These are phyloP conservation scores for Poecile atricapillus DNA, from an alignment of 2,113 vertebrate genomes.

Conservation along the genomic window DNA sequence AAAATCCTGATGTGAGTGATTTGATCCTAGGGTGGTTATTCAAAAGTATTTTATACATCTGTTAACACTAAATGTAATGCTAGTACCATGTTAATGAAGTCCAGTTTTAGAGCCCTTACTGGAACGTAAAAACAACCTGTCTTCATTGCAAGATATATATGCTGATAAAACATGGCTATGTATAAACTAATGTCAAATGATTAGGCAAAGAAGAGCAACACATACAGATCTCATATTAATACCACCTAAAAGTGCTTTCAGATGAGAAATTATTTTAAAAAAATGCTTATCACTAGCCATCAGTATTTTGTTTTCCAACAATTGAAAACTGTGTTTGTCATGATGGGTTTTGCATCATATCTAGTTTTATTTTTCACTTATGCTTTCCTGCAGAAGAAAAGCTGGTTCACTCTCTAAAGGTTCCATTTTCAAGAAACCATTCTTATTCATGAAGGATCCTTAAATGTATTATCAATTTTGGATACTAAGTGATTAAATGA, in stretches of 20 bases:
- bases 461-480: neutral
- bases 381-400: neutral
- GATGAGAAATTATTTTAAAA: neutral
- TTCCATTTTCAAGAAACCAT: neutral
- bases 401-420: neutral
- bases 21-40: neutral
- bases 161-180: neutral
- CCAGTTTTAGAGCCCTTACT: neutral
- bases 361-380: neutral
- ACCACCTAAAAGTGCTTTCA: neutral
- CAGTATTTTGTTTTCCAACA: neutral
- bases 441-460: neutral
- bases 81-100: neutral
- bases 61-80: neutral
- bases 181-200: neutral
- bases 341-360: neutral
- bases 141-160: neutral
- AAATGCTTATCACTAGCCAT: neutral
- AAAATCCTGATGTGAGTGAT: neutral
- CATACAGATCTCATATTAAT: neutral
- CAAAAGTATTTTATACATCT: neutral
- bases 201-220: neutral
- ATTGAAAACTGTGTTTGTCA: neutral
- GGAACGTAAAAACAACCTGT: neutral
- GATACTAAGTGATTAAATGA: neutral